Evolutionary conservation across 1,140 invertebrate species (phyloP), one percentile per base, ranked within the genome.

Genomic region (Mya arenaria): DNA sequence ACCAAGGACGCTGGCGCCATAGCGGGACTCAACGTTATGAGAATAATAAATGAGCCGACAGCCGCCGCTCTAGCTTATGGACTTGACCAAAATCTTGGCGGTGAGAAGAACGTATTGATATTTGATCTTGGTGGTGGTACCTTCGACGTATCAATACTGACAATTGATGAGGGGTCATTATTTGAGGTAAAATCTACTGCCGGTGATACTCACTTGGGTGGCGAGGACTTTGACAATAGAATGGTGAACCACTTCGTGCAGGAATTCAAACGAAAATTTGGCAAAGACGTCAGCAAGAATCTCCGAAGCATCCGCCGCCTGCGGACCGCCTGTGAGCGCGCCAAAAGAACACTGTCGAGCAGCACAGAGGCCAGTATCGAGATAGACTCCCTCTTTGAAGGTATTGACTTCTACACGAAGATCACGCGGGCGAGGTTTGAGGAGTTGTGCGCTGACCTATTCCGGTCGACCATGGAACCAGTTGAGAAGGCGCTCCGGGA

Each of bases 341-440:
- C 98, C 63, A 99, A 99, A 94, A 94, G 98, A 89, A 99, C 98
- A 2, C 94, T 99, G 6, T 99, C 97, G 0, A 97, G 97, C 4
- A 97, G 97, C 30, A 97, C 97, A 37, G 97, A 99, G 93, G 97
- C 98, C n/a, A 89, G 85, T 72, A 88, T 92, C 55, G 91, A 92
- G 81, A 92, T 99, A 74, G 98, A 99, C 89, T 98, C 97, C 1
- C 93, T 99, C 39, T 97, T 96, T 89, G 98, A 99, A 91, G 98
- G 98, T 68, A 96, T 98, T 85, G 98, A 99, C 90, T 99, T 98
- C 94, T 98, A 99, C 93, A 98, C 97, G 0, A 97, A 96, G 32
- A 97, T 99, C 87, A 98, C 97, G 32, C 94, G 98, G 85, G 98
- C 98, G 60, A 95, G 91, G 68, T 93, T 92, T 83, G 91, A 93